Evolutionary conservation across 1,140 invertebrate genomes (phyloP).

Genomic region (Sinonovacula constricta): DNA sequence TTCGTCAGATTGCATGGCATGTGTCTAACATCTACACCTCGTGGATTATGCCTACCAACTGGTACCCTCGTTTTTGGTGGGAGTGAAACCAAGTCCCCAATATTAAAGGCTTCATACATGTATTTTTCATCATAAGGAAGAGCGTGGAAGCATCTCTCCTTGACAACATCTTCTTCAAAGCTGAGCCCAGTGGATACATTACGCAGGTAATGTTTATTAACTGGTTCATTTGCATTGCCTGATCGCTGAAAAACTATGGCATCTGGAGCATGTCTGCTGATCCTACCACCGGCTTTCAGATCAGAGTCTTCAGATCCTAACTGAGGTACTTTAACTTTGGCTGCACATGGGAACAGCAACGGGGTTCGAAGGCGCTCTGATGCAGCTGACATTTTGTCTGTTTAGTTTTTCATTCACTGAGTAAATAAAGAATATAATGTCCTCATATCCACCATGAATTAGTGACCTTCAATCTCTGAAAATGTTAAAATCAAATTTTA

Average conservation of each 20-base stretch:
- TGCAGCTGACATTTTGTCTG: constrained; percentile 40
- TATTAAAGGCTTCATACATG: constrained; percentile 67
- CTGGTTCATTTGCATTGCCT: constrained; percentile 49
- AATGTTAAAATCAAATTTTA: background rate
- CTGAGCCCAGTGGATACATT: constrained; percentile 66
- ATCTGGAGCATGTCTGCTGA: constrained; percentile 47
- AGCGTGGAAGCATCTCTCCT: constrained; percentile 74
- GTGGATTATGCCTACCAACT: constrained; percentile 68
- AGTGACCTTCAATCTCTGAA: background rate
- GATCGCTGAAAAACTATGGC: constrained; percentile 54
- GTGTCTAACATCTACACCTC: constrained; percentile 65
- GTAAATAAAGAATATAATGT: no score
- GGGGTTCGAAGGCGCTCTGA: constrained; percentile 52
- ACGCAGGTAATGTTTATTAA: constrained; percentile 67
- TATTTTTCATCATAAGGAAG: constrained; percentile 76
- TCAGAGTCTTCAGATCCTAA: constrained; percentile 64
- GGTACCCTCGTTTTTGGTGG: constrained; percentile 54
- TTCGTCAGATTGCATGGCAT: constrained; percentile 71
- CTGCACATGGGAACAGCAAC: constrained; percentile 69
- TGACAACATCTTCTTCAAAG: constrained; percentile 75
- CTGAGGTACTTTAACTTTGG: constrained; percentile 68
- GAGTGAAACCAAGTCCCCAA: constrained; percentile 57
- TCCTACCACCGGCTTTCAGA: constrained; percentile 46
- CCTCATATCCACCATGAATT: background rate
- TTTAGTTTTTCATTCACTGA: background rate